These are phyloP conservation scores for Pseudotriccus pelzelni DNA, from an alignment of 2,797 vertebrate genomes.

Conservation along the genomic window DNA sequence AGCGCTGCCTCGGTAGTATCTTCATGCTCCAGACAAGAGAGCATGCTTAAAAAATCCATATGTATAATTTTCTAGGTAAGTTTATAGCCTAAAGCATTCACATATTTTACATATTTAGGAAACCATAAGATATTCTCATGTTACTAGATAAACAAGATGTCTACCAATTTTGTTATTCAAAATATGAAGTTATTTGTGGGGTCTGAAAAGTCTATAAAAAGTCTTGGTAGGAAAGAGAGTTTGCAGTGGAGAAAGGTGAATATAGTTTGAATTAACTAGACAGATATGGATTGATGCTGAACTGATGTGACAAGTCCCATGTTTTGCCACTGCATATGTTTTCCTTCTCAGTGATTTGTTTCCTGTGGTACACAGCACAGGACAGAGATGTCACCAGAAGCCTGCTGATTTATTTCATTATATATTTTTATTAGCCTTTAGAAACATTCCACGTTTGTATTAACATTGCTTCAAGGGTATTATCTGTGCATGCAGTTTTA, in stretches of 20 bases:
- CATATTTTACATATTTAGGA: not conserved
- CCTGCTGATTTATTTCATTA: slow-evolving; percentile 17
- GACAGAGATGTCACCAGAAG: slow-evolving; percentile 16
- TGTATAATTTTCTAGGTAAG: not conserved
- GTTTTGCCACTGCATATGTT: slow-evolving; percentile 48
- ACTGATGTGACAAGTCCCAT: slow-evolving; percentile 3
- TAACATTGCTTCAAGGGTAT: not conserved
- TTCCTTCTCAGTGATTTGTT: slow-evolving; percentile 66
- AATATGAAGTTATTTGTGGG: not conserved
- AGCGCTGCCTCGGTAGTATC: not conserved
- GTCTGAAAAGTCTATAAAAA: not conserved
- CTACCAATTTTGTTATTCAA: not conserved
- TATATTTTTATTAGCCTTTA: slow-evolving; percentile 45
- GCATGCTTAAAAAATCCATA: not conserved
- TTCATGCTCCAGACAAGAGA: not conserved
- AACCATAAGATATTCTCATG: not conserved
- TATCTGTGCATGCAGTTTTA: not conserved
- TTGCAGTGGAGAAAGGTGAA: not conserved
- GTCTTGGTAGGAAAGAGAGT: not conserved
- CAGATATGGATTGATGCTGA: slow-evolving; percentile 30
- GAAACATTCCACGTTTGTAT: slow-evolving; percentile 11
- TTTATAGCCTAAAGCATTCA: not conserved
- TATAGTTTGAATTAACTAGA: not conserved
- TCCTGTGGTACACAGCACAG: slow-evolving; percentile 54
- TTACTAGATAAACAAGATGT: not conserved